These are phyloP conservation scores for Cataglyphis albicans DNA, from an alignment of 2,888 invertebrate genomes.

Conservation along the genomic window DNA sequence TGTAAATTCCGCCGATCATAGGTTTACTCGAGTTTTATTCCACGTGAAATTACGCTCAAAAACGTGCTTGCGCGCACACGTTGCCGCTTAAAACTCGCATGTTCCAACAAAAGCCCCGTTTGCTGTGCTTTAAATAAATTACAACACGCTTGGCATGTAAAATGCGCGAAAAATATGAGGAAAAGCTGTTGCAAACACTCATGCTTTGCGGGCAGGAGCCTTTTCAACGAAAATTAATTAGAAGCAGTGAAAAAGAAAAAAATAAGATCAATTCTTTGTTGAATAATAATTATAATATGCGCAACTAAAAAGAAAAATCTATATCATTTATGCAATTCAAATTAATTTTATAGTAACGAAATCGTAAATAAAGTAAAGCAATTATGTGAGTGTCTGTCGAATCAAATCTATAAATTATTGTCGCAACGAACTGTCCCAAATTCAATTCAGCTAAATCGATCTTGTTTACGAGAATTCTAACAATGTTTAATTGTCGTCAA, in stretches of 20 bases:
- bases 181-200: neutral
- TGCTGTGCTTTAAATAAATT: slow-evolving; percentile 41
- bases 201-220: slow-evolving; percentile 1
- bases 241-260: slow-evolving; percentile 17
- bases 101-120: slow-evolving; percentile 6
- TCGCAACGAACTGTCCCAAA: neutral
- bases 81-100: slow-evolving; percentile 39
- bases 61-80: slow-evolving; percentile 15
- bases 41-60: slow-evolving; percentile 23
- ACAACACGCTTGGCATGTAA: slow-evolving; percentile 29
- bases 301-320: neutral
- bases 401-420: neutral
- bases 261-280: neutral
- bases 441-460: neutral
- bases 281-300: neutral
- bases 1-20: slow-evolving; percentile 38
- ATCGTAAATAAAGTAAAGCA: neutral
- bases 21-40: slow-evolving; percentile 36
- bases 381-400: slow-evolving; percentile 22
- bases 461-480: slow-evolving; percentile 5
- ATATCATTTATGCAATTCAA: neutral
- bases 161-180: slow-evolving; percentile 29
- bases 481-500: slow-evolving; percentile 16
- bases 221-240: slow-evolving; percentile 30
- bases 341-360: slow-evolving; percentile 5